Evolutionary conservation across 1,140 invertebrate species (phyloP).

Genomic region (Sesamia nonagrioides): DNA sequence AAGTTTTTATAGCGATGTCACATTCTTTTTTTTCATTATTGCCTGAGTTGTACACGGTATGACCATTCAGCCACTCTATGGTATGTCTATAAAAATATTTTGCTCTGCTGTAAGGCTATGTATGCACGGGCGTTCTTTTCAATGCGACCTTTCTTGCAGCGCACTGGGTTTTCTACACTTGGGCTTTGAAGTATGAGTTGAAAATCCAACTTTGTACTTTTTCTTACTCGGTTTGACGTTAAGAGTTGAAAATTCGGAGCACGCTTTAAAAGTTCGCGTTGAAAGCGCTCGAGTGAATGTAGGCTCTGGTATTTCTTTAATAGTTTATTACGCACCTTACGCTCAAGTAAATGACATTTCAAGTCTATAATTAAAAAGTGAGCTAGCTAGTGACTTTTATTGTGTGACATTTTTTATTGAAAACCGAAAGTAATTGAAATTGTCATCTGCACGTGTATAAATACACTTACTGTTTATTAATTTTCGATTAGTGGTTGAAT

Average conservation of each 20-base stretch:
- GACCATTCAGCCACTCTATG: constrained; percentile 16
- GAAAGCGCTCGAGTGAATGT: too few relatives aligned
- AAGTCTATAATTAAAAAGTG: constrained; percentile 21
- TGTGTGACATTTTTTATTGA: not conserved
- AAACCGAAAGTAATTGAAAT: not conserved
- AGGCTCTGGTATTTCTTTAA: constrained; percentile 18
- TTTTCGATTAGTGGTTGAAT: too few relatives aligned
- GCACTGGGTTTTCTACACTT: too few relatives aligned
- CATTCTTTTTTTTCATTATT: not conserved
- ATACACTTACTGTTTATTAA: not conserved
- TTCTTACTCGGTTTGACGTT: too few relatives aligned
- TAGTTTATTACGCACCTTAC: constrained; percentile 27
- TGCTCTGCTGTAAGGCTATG: not conserved
- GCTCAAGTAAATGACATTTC: constrained; percentile 24
- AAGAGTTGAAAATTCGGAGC: too few relatives aligned
- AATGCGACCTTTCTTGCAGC: too few relatives aligned
- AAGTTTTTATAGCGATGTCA: constrained; percentile 6
- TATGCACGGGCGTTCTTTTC: too few relatives aligned
- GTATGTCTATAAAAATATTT: constrained; percentile 37
- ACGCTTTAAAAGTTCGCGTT: too few relatives aligned
- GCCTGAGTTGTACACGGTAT: constrained; percentile 20
- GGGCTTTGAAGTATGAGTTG: too few relatives aligned
- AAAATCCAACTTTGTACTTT: too few relatives aligned
- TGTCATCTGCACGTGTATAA: not conserved
- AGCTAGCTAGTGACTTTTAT: not conserved